A percentile compares a stretch with the other conserved stretches of the same genome.
Evolutionary conservation across 2,797 vertebrate genomes (phyloP).

Genomic region (Lerista edwardsae): DNA sequence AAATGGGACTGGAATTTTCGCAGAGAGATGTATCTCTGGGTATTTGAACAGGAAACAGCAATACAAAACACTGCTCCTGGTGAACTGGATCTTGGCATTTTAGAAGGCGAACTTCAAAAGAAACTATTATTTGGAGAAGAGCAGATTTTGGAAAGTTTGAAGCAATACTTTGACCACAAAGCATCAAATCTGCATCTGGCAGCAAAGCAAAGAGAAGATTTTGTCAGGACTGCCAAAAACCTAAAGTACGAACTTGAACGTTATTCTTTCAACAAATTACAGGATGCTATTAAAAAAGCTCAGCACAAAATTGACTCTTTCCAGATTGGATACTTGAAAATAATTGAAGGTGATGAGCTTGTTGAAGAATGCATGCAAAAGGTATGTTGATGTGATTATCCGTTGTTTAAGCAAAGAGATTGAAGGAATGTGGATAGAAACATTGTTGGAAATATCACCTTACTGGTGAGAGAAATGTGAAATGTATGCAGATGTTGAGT

Average conservation of each 20-base stretch:
- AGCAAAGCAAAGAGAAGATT: slow-evolving; percentile 69
- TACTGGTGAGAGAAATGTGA: slow-evolving; percentile 66
- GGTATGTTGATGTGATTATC: slow-evolving; percentile 56
- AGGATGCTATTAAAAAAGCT: slow-evolving; percentile 64
- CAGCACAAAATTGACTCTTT: slow-evolving; percentile 69
- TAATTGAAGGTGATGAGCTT: slow-evolving; percentile 69
- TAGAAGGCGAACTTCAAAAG: slow-evolving; percentile 62
- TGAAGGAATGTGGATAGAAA: slow-evolving; percentile 72
- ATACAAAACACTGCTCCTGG: slow-evolving; percentile 29
- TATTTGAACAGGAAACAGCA: slow-evolving; percentile 61
- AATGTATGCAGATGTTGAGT: slow-evolving; percentile 68
- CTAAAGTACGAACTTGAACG: slow-evolving; percentile 63
- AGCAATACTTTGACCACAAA: slow-evolving; percentile 67
- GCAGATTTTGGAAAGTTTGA: slow-evolving; percentile 61
- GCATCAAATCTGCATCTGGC: slow-evolving; percentile 62
- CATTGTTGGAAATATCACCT: slow-evolving; percentile 69
- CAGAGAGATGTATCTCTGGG: slow-evolving; percentile 72
- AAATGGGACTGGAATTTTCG: slow-evolving; percentile 66
- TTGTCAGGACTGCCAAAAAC: slow-evolving; percentile 63
- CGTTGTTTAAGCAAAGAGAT: slow-evolving; percentile 75
- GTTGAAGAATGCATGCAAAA: slow-evolving; percentile 63
- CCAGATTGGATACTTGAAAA: slow-evolving; percentile 60
- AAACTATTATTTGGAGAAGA: slow-evolving; percentile 66
- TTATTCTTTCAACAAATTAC: slow-evolving; percentile 61
- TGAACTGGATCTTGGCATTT: slow-evolving; percentile 39